Conservation (phyloP, 2,888 invertebrate genomes). For the Ophion ellenae region DNA sequence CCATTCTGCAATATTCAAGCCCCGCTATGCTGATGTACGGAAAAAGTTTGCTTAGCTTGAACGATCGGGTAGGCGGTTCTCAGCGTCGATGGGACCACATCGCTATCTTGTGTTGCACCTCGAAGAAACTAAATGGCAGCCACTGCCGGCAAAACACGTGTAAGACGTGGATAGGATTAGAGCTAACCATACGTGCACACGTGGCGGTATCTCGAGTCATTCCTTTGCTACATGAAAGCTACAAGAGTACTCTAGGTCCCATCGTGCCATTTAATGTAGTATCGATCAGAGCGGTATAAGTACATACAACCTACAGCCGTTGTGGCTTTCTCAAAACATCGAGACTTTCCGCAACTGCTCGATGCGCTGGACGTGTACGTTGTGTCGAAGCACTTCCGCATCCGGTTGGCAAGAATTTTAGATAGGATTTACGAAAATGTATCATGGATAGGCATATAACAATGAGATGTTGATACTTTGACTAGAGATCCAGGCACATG, state of each 20-base stretch:
- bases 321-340: constrained; percentile 25
- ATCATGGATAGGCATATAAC: too few relatives aligned
- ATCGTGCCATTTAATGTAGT: constrained; percentile 40
- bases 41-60: constrained; percentile 26
- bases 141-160: constrained; percentile 56
- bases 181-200: constrained; percentile 3
- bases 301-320: constrained; percentile 10
- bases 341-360: not conserved
- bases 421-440: not conserved
- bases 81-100: constrained; percentile 16
- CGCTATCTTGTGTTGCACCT: constrained; percentile 21
- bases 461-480: too few relatives aligned
- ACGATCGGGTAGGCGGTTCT: not conserved
- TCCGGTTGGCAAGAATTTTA: not conserved
- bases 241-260: constrained; percentile 34
- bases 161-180: constrained; percentile 54
- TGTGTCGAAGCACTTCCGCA: not conserved
- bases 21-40: not conserved
- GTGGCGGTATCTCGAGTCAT: constrained; percentile 33
- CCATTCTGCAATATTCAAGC: not conserved
- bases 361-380: not conserved
- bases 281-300: constrained; percentile 49
- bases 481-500: too few relatives aligned
- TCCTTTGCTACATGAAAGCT: constrained; percentile 36
- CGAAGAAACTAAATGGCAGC: constrained; percentile 16